Evolutionary conservation across 1,140 invertebrate species (phyloP), one percentile per base, ranked within the genome.

Genomic region (Lethrus apterus): DNA sequence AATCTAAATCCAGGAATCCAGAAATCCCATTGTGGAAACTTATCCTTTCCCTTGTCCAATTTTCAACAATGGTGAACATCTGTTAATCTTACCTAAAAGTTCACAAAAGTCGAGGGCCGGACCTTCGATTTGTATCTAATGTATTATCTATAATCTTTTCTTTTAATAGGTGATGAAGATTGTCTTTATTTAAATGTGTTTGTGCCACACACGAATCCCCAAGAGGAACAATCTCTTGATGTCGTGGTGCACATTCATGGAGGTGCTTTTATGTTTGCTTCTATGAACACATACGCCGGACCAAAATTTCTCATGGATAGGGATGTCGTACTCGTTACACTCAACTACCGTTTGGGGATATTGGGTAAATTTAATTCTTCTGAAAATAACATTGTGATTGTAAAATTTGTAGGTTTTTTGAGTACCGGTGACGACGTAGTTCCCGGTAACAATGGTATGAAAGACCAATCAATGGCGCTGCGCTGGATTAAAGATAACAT

Each of bases 311-410:
- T 83, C 0, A 73, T 84, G 69, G 74, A 70, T 14, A 48, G 70
- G 24, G 70, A 79, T 48, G 57, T 80, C n/a, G 72, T 83, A 3
- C 62, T 77, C 15, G 80, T 81, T 0, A 78, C 71, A 2, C 60
- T 83, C 1, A 80, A 79, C 57, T 83, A 80, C 57, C 60, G 81
- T 10, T 51, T 83, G 10, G 78, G 78, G 17, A 67, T 74, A 2
- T 52, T 81, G 20, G 77, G 74, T 75, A 60, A 60, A 60, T 51
- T 7, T 24, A 41, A 24, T 9, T 20, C 18, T 33, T 33, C 9
- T 29, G n/a, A n/a, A n/a, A n/a, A n/a, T n/a, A n/a, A n/a, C n/a
- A n/a, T n/a, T n/a, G n/a, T n/a, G n/a, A n/a, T n/a, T n/a, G n/a
- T n/a, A n/a, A n/a, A n/a, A n/a, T 23, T 46, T 24, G 18, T 26